Percentiles rank a stretch among this genome's conserved stretches.
Conservation (phyloP, 2,888 invertebrate species). For the Orthonevra nobilis region DNA sequence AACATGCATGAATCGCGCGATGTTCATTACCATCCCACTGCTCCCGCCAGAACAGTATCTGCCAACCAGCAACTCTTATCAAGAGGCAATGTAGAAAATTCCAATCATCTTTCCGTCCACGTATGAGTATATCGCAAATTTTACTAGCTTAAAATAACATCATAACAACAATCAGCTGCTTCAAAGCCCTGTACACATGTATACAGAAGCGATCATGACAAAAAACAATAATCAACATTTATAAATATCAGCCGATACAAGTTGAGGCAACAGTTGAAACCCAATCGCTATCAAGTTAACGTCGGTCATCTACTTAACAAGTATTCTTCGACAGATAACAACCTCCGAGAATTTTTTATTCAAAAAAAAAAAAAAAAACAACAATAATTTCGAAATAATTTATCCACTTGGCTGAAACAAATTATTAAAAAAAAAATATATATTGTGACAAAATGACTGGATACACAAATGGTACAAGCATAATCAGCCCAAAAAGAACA, state of each 20-base stretch:
- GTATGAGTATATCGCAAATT: conserved; percentile 23
- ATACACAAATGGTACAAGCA: conserved; percentile 70
- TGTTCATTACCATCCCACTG: too few relatives aligned
- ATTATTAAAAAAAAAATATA: conserved; percentile 37
- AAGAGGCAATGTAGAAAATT: too few relatives aligned
- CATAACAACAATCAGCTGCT: conserved; percentile 64
- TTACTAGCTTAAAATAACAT: too few relatives aligned
- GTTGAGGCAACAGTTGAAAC: conserved; percentile 65
- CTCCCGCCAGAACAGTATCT: too few relatives aligned
- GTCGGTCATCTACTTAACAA: conserved; percentile 20
- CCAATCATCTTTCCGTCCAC: conserved; percentile 12
- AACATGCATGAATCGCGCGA: too few relatives aligned
- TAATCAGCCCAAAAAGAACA: conserved; percentile 67
- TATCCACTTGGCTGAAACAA: too few relatives aligned
- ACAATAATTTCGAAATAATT: conserved; percentile 18
- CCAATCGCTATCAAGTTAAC: conserved; percentile 47
- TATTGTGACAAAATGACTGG: conserved; percentile 73
- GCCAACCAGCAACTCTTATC: too few relatives aligned
- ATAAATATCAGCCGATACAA: conserved; percentile 64
- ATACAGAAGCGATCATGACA: conserved; percentile 30
- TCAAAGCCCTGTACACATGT: conserved; percentile 50
- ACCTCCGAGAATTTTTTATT: background rate
- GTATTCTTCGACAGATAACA: conserved; percentile 3
- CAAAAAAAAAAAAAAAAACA: background rate
- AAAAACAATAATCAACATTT: conserved; percentile 44